Conservation (phyloP, 2,113 vertebrate genomes). For the Pyxicephalus adspersus region DNA sequence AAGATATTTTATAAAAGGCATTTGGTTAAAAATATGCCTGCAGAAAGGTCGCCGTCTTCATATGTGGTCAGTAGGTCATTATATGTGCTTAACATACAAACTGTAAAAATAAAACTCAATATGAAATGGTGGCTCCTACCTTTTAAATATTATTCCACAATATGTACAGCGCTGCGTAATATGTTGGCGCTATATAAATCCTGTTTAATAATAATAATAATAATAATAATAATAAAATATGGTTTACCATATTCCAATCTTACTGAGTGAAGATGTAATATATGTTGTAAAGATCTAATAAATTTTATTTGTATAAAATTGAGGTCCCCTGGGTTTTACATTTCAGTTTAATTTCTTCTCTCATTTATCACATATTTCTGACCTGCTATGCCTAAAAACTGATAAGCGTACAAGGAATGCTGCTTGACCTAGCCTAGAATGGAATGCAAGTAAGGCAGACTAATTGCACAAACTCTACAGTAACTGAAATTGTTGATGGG, state of each 20-base stretch:
- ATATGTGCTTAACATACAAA: too few relatives aligned
- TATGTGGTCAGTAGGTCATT: too few relatives aligned
- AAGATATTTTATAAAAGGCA: too few relatives aligned
- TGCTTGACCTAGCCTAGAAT: slow-evolving; percentile 20
- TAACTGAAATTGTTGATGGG: slow-evolving; percentile 35
- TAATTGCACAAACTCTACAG: slow-evolving; percentile 23
- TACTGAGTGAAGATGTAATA: not conserved
- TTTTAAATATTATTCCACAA: too few relatives aligned
- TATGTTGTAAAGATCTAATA: slow-evolving; percentile 6
- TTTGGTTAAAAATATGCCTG: too few relatives aligned
- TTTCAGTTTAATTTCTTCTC: slow-evolving; percentile 38
- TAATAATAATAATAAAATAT: too few relatives aligned
- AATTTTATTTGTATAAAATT: slow-evolving; percentile 5
- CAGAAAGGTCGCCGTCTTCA: too few relatives aligned
- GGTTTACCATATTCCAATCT: not conserved
- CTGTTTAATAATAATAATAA: too few relatives aligned
- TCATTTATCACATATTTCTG: slow-evolving; percentile 31
- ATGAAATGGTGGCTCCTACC: too few relatives aligned
- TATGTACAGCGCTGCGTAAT: too few relatives aligned
- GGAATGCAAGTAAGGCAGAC: slow-evolving; percentile 27
- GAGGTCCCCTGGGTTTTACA: slow-evolving; percentile 6
- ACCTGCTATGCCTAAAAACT: slow-evolving; percentile 27
- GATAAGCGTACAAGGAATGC: slow-evolving; percentile 39
- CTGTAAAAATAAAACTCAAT: too few relatives aligned
- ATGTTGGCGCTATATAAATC: too few relatives aligned